These are phyloP conservation scores for Drosophila cracens DNA, from an alignment of 2,888 invertebrate species.

Conservation along the genomic window DNA sequence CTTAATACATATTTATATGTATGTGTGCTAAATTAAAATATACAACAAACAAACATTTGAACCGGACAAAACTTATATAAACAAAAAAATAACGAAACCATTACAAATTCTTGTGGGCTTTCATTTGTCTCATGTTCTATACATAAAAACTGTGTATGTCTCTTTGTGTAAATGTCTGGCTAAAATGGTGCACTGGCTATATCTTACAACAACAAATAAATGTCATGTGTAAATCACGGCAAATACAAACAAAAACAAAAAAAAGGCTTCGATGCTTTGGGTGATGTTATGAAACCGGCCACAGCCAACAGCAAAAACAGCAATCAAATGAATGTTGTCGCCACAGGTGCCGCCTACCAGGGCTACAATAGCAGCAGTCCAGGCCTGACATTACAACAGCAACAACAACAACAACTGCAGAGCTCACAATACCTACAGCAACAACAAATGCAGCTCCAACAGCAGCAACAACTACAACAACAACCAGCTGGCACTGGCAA, in stretches of 20 bases:
- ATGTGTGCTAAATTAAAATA: constrained; percentile 11
- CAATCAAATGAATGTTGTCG: constrained; percentile 84
- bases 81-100: constrained; percentile 21
- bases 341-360: constrained; percentile 81
- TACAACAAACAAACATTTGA: constrained; percentile 24
- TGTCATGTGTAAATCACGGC: constrained; percentile 41
- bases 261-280: constrained; percentile 90
- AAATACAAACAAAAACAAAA: constrained; percentile 2
- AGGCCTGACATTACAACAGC: constrained; percentile 66
- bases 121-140: constrained; percentile 63
- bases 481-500: constrained; percentile 87
- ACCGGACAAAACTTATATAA: constrained; percentile 30
- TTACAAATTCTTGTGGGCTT: constrained; percentile 60
- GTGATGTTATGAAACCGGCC: constrained; percentile 89
- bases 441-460: constrained; percentile 77
- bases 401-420: constrained; percentile 76
- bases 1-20: constrained; percentile 32
- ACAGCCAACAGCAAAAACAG: constrained; percentile 70
- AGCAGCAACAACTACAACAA: constrained; percentile 82
- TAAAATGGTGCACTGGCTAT: constrained; percentile 70
- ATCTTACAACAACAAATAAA: constrained; percentile 37
- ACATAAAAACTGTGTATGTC: constrained; percentile 66
- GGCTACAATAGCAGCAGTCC: constrained; percentile 57
- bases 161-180: constrained; percentile 77
- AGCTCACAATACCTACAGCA: constrained; percentile 74